These are phyloP conservation scores for Dicentrarchus labrax DNA, from an alignment of 2,113 vertebrate genomes.

Conservation along the genomic window DNA sequence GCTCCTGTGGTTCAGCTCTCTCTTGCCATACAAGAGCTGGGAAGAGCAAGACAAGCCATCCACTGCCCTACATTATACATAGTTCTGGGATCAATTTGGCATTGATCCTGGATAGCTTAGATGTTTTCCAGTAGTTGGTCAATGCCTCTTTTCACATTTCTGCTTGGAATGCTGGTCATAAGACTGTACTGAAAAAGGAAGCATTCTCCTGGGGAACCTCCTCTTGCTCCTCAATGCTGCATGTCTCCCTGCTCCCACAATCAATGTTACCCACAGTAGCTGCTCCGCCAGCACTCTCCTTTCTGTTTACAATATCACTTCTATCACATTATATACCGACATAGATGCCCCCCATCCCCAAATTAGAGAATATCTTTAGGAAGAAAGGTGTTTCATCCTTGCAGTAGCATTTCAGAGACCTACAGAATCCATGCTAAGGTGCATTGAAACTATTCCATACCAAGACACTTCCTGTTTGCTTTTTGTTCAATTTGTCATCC, in stretches of 20 bases:
- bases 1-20: slow-evolving; percentile 42
- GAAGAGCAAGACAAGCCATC: slow-evolving; percentile 57
- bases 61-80: slow-evolving; percentile 83
- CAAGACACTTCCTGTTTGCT: neutral
- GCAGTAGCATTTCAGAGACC: neutral
- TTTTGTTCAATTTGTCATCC: slow-evolving; percentile 14
- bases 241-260: slow-evolving; percentile 77
- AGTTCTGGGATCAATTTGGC: slow-evolving; percentile 81
- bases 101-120: slow-evolving; percentile 84
- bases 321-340: slow-evolving; percentile 47
- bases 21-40: slow-evolving; percentile 38
- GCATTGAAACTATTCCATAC: neutral
- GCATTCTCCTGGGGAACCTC: slow-evolving; percentile 72
- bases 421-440: neutral
- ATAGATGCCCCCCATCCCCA: neutral
- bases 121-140: slow-evolving; percentile 85
- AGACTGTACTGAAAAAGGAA: slow-evolving; percentile 67
- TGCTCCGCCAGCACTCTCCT: slow-evolving; percentile 70
- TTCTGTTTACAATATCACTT: slow-evolving; percentile 74
- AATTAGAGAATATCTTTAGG: neutral
- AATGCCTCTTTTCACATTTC: slow-evolving; percentile 81
- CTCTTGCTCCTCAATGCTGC: slow-evolving; percentile 64
- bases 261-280: slow-evolving; percentile 78
- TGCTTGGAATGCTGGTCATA: slow-evolving; percentile 81
- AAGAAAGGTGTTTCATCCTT: neutral